A percentile compares a stretch with the other conserved stretches of the same genome.
Evolutionary conservation across 2,797 vertebrate species (phyloP).

Genomic region (Hypotaenidia okinawae): DNA sequence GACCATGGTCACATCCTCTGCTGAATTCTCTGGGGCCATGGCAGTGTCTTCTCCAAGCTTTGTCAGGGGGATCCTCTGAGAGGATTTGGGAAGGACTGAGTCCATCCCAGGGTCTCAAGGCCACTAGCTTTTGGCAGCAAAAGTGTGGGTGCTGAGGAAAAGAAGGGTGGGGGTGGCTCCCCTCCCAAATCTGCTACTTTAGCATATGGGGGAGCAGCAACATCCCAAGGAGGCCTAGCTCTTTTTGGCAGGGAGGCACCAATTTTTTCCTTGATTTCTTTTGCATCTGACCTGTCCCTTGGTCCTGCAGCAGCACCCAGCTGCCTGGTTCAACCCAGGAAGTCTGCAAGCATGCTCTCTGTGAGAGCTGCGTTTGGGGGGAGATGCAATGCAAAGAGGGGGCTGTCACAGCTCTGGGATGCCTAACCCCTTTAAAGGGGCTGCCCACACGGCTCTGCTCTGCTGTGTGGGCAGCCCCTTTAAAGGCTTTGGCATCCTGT

Average conservation of each 20-base stretch:
- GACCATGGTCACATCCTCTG: not conserved
- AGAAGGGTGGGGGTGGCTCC: not conserved
- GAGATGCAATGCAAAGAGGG: not conserved
- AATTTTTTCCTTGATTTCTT: not conserved
- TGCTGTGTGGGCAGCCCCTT: not conserved
- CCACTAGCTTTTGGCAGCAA: not conserved
- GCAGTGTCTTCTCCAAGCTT: not conserved
- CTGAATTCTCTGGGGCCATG: not conserved
- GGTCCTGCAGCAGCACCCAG: not conserved
- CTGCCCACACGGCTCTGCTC: not conserved
- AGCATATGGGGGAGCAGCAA: not conserved
- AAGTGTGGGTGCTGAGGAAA: not conserved
- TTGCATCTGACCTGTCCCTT: not conserved
- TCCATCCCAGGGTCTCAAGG: not conserved
- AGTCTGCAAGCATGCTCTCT: not conserved
- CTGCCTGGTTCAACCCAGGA: not conserved
- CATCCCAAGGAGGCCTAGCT: not conserved
- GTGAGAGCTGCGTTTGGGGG: not conserved
- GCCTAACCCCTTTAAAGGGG: not conserved
- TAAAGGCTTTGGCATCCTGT: not conserved
- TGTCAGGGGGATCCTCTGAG: not conserved
- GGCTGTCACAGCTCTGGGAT: not conserved
- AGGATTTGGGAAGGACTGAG: not conserved
- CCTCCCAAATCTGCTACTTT: not conserved
- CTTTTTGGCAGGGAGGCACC: not conserved